Evolutionary conservation across 2,113 vertebrate species (phyloP).

Genomic region (Bufo bufo): DNA sequence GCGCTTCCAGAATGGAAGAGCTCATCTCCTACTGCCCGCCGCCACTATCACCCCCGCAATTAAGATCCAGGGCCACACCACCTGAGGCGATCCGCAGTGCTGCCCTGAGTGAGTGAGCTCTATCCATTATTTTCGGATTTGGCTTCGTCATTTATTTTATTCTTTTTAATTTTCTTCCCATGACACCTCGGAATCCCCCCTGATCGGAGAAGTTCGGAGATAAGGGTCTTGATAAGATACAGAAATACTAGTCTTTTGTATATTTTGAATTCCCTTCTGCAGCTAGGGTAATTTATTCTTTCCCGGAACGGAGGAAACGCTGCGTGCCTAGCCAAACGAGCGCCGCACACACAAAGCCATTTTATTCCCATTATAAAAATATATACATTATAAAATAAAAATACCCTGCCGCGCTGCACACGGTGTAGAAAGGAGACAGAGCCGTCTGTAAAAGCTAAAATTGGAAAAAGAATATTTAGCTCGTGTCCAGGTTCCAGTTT

Average conservation of each 20-base stretch:
- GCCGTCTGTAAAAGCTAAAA: conserved; percentile 22
- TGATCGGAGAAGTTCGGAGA: not conserved
- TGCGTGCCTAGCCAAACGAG: not conserved
- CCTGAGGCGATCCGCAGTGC: too few species aligned
- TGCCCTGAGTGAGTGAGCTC: too few species aligned
- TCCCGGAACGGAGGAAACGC: not conserved
- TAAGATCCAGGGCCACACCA: too few species aligned
- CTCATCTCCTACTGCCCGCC: too few species aligned
- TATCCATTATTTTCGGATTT: not conserved
- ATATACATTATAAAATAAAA: not conserved
- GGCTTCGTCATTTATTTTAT: not conserved
- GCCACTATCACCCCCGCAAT: too few species aligned
- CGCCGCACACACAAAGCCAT: not conserved
- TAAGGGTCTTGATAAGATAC: not conserved
- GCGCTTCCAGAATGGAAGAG: too few species aligned
- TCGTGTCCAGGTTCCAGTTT: conserved; percentile 33
- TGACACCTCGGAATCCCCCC: not conserved
- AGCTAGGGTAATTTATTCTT: not conserved
- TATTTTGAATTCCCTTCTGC: not conserved
- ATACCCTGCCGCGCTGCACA: not conserved
- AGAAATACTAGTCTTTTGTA: not conserved
- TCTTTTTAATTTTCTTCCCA: not conserved
- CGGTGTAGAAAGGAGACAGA: not conserved
- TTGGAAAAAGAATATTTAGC: conserved; percentile 22
- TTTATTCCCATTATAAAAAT: not conserved